Base-by-base conservation (phyloP, 2,888 invertebrate genomes). In the Anagyrus pseudococci region DNA sequence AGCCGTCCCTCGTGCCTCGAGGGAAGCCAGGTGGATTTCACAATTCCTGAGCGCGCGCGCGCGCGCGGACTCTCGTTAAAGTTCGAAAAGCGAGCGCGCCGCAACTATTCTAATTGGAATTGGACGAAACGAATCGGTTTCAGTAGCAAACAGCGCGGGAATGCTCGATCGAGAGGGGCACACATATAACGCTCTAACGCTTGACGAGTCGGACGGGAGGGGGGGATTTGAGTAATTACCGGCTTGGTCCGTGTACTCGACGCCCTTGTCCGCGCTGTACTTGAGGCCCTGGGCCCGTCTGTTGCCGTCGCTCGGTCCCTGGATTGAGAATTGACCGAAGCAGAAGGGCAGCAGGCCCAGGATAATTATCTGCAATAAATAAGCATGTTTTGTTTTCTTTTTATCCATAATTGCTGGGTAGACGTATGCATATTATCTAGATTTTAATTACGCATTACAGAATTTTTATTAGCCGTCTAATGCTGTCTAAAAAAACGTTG, bases 291-390 rank as follows among this genome's bases (percentile, higher is more conserved):
- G 78, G 37, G 80, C 76, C 33, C 71, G 73, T 56, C 78, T 73
- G 62, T 75, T 76, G 48, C 80, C 80, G 70, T 80, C 80, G 60
- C 76, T 79, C 2, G 80, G 76, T 7, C 80, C 80, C 64, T 77
- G 73, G 55, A 80, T 80, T 17, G 79, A 73, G 61, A 80, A 80
- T 68, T 80, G 77, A 23, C 76, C 80, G 40, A 74, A 60, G 72
- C 80, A 79, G 15, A 64, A 40, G 55, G 74, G 67, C 19, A 79
- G 75, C 20, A 79, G 75, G 22, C 72, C 68, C 52, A 80, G 20
- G 15, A 77, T 57, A 68, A 78, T 66, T 68, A 77, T 60, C 75
- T 78, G 71, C 0, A 37, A 37, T 13, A 8, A 37, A 8, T 13
- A 37, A 37, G 3, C n/a, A n/a, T n/a, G n/a, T n/a, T n/a, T n/a